Conservation (phyloP, 2,888 invertebrate species). For the Eucera pruinosa region DNA sequence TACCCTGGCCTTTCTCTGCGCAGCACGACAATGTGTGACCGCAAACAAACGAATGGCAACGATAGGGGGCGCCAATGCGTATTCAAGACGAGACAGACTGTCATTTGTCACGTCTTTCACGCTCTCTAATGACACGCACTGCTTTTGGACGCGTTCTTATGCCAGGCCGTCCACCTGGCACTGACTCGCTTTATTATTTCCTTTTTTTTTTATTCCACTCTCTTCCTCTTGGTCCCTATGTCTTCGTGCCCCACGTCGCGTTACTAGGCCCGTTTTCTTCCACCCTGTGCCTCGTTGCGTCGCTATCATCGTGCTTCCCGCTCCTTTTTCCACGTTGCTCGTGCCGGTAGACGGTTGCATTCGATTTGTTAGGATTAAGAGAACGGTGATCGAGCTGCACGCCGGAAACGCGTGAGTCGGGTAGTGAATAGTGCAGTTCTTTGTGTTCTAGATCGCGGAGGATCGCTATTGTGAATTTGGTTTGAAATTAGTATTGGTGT, state of each 20-base stretch:
- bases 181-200: slow-evolving; percentile 79
- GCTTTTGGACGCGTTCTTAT: slow-evolving; percentile 82
- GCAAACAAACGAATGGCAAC: slow-evolving; percentile 84
- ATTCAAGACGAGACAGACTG: slow-evolving; percentile 82
- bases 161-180: slow-evolving; percentile 81
- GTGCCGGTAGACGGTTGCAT: slow-evolving; percentile 78
- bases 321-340: slow-evolving; percentile 50
- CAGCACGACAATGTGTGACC: slow-evolving; percentile 82
- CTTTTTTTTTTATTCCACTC: slow-evolving; percentile 63
- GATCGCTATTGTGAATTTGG: not conserved
- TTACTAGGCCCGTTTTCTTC: slow-evolving; percentile 40
- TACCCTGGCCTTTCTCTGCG: slow-evolving; percentile 41
- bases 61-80: slow-evolving; percentile 83
- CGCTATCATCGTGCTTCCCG: slow-evolving; percentile 52
- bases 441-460: not conserved
- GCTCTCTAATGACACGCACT: slow-evolving; percentile 84
- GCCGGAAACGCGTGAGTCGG: slow-evolving; percentile 12
- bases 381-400: slow-evolving; percentile 5
- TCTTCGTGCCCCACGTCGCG: slow-evolving; percentile 21
- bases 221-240: slow-evolving; percentile 14
- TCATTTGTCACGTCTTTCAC: slow-evolving; percentile 84
- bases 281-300: slow-evolving; percentile 23
- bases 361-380: slow-evolving; percentile 83
- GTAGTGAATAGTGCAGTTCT: not conserved
- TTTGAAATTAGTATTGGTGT: not conserved